phyloP scores from a whole-genome alignment of 2,888 invertebrate genomes.

The Autographa pulchrina region DNA sequence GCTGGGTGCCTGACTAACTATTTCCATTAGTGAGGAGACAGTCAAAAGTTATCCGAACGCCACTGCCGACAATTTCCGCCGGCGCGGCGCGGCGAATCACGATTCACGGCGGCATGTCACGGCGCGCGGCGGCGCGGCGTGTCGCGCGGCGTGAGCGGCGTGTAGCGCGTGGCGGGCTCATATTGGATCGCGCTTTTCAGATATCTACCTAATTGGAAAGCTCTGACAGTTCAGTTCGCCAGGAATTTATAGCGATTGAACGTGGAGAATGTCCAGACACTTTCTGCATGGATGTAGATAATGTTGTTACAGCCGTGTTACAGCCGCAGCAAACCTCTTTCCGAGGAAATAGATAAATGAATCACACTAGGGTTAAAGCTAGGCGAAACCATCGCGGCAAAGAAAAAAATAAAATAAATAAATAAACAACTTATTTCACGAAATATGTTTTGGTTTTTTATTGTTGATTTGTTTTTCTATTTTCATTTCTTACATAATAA shows the following conservation, averaged over 20 bases:
- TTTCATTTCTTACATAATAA: no score
- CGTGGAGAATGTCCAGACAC: neutral
- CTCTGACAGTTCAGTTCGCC: neutral
- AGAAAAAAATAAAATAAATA: no score
- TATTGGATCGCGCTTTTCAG: neutral
- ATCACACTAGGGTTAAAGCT: no score
- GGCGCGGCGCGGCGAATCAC: no score
- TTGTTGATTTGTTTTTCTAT: no score
- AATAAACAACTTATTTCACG: no score
- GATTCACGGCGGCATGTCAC: neutral
- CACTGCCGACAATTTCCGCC: constrained; percentile 12
- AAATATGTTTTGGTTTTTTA: no score
- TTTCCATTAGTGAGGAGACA: constrained; percentile 13
- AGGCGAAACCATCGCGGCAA: no score
- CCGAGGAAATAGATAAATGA: no score
- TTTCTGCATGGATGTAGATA: neutral
- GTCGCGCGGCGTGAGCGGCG: neutral
- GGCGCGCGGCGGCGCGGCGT: no score
- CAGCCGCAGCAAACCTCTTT: neutral
- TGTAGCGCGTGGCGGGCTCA: neutral
- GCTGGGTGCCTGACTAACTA: neutral
- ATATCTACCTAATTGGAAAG: neutral
- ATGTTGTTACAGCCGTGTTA: neutral
- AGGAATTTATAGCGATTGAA: neutral
- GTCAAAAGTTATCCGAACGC: constrained; percentile 10